Evolutionary conservation across 2,888 invertebrate species (phyloP).

Genomic region (Ormia ochracea): DNA sequence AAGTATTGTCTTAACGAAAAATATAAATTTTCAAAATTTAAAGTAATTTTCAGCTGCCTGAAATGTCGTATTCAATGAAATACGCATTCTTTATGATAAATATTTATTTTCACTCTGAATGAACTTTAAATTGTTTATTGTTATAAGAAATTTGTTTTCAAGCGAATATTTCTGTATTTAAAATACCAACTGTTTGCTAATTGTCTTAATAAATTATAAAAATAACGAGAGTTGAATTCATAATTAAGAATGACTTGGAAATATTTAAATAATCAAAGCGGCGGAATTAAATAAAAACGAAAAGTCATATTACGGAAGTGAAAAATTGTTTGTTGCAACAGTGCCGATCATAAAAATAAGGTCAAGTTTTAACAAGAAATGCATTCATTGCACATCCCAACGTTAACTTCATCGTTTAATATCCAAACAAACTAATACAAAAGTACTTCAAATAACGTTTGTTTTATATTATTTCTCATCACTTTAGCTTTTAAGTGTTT

Average conservation of each 20-base stretch:
- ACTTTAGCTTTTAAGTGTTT: no score
- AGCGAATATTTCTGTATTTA: neutral
- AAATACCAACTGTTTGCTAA: neutral
- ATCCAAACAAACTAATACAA: no score
- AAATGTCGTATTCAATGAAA: no score
- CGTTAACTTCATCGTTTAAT: no score
- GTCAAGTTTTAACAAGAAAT: neutral
- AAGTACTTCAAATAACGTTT: no score
- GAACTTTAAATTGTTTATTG: neutral
- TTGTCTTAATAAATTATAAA: neutral
- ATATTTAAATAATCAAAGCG: neutral
- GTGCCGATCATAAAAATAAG: neutral
- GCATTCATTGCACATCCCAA: neutral
- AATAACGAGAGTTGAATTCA: slow-evolving; percentile 40
- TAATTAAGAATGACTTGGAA: slow-evolving; percentile 15
- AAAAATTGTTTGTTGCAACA: neutral
- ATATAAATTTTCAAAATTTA: no score
- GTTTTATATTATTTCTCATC: no score
- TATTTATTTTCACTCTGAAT: no score
- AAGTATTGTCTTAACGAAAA: no score
- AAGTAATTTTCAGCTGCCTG: no score
- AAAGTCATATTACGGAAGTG: slow-evolving; percentile 34
- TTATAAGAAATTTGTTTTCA: neutral
- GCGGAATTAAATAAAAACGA: slow-evolving; percentile 23
- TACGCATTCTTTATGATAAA: neutral